These are phyloP conservation scores for Pomacea canaliculata DNA, from an alignment of 2,888 invertebrate genomes.

Conservation along the genomic window DNA sequence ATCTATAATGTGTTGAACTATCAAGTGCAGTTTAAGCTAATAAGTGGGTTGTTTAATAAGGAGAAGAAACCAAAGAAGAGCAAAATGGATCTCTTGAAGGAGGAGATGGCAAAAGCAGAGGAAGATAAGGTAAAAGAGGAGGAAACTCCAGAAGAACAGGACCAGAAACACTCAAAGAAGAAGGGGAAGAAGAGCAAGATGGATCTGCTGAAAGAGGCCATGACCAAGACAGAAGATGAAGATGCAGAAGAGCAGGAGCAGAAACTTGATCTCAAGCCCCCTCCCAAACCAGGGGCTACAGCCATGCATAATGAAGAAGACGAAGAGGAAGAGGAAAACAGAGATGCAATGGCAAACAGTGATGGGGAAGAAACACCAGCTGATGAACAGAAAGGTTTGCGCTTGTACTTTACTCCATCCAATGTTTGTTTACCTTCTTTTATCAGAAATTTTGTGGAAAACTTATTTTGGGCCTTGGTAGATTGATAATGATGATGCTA, in stretches of 20 bases:
- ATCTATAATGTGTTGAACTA: too few species aligned
- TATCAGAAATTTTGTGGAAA: too few species aligned
- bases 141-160: too few species aligned
- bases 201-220: constrained; percentile 35
- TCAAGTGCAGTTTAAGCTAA: too few species aligned
- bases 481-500: too few species aligned
- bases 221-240: constrained; percentile 29
- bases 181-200: constrained; percentile 39
- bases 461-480: not conserved
- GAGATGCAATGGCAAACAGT: constrained; percentile 36
- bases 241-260: constrained; percentile 20
- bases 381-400: constrained; percentile 15
- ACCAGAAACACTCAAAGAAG: constrained; percentile 2
- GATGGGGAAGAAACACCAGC: constrained; percentile 34
- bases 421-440: too few species aligned
- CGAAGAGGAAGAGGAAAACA: constrained; percentile 23
- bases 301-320: constrained; percentile 14
- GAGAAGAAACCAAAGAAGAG: constrained; percentile 30
- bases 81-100: constrained; percentile 16
- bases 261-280: constrained; percentile 11
- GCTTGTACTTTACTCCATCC: too few species aligned
- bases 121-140: not conserved
- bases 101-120: constrained; percentile 17
- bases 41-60: not conserved
- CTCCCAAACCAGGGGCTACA: constrained; percentile 9